These are phyloP conservation scores for Ladona fulva DNA, from an alignment of 1,140 invertebrate genomes.

Conservation along the genomic window DNA sequence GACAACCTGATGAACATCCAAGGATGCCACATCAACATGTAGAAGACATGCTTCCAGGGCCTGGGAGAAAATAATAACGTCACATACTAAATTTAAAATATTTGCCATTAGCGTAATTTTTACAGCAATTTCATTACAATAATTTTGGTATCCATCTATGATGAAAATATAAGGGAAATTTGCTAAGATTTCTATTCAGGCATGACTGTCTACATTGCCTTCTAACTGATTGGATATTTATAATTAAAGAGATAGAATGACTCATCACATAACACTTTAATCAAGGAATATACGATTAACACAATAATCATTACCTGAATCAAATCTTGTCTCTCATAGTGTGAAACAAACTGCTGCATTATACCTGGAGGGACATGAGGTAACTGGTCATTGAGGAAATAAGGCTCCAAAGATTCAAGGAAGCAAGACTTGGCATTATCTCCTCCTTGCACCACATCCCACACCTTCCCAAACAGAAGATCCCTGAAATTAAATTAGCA, in stretches of 20 bases:
- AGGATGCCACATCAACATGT: conserved; percentile 68
- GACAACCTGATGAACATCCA: conserved; percentile 85
- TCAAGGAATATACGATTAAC: too few relatives aligned
- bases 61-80: conserved; percentile 36
- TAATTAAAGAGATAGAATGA: too few relatives aligned
- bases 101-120: too few relatives aligned
- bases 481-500: conserved; percentile 29
- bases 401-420: conserved; percentile 40
- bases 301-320: conserved; percentile 26
- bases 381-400: conserved; percentile 43
- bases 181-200: too few relatives aligned
- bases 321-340: conserved; percentile 46
- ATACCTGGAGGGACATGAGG: conserved; percentile 49
- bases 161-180: too few relatives aligned
- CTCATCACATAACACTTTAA: too few relatives aligned
- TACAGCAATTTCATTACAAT: too few relatives aligned
- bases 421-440: conserved; percentile 37
- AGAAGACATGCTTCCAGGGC: conserved; percentile 72
- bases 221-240: too few relatives aligned
- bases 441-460: conserved; percentile 40
- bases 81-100: too few relatives aligned
- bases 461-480: conserved; percentile 42
- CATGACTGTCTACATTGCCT: too few relatives aligned
- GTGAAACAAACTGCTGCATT: conserved; percentile 54
- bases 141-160: too few relatives aligned